Percentiles rank a stretch among this genome's conserved stretches.
Conservation (phyloP, 2,113 vertebrate genomes). For the Laticauda laticaudata region DNA sequence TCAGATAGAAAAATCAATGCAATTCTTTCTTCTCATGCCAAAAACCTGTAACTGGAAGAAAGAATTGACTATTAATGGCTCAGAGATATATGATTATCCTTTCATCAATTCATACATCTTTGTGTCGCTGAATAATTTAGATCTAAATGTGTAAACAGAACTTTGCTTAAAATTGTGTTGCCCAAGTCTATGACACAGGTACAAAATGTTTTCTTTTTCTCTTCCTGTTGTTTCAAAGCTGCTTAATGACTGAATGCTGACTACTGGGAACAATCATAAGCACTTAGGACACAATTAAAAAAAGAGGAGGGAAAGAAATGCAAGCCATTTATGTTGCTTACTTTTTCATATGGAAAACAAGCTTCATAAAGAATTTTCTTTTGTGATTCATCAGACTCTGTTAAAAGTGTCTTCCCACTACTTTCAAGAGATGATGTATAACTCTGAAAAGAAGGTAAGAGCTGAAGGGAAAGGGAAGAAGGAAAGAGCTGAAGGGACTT, state of each 20-base stretch:
- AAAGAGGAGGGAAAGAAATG: conserved; percentile 45
- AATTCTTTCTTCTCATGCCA: conserved; percentile 22
- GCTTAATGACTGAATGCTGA: conserved; percentile 79
- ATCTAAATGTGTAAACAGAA: conserved; percentile 65
- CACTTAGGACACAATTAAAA: conserved; percentile 77
- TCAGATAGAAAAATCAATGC: conserved; percentile 69
- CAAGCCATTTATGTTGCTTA: conserved; percentile 75
- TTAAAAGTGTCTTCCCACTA: conserved; percentile 49
- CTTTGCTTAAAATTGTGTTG: conserved; percentile 73
- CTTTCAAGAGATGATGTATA: conserved; percentile 65
- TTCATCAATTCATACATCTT: conserved; percentile 71
- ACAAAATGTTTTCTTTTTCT: conserved; percentile 78
- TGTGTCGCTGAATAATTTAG: conserved; percentile 73
- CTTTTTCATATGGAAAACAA: conserved; percentile 79
- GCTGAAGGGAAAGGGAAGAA: conserved; percentile 56
- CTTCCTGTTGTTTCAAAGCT: conserved; percentile 79
- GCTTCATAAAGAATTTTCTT: conserved; percentile 75
- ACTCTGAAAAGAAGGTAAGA: conserved; percentile 57
- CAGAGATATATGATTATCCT: conserved; percentile 76
- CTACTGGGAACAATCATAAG: conserved; percentile 77
- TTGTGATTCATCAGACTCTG: conserved; percentile 74
- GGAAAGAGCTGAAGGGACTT: conserved; percentile 59
- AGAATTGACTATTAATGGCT: conserved; percentile 70
- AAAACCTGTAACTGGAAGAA: conserved; percentile 43
- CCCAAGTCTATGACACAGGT: conserved; percentile 76